Evolutionary conservation across 2,888 invertebrate genomes (phyloP).

Genomic region (Catocala fraxini): DNA sequence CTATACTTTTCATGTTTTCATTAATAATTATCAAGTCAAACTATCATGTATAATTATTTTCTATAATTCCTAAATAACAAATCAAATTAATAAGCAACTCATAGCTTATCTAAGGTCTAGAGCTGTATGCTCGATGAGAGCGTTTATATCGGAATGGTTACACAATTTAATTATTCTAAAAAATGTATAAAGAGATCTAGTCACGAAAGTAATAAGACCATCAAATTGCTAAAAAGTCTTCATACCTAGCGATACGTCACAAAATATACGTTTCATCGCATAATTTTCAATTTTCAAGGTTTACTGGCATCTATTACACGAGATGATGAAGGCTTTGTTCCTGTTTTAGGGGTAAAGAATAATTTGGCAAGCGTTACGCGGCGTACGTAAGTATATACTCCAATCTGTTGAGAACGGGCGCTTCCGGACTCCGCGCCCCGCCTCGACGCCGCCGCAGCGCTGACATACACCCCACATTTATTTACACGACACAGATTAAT

Average conservation of each 20-base stretch:
- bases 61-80: too few species aligned
- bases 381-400: slow-evolving; percentile 53
- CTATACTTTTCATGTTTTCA: too few species aligned
- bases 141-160: too few species aligned
- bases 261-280: slow-evolving; percentile 27
- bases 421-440: slow-evolving; percentile 58
- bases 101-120: too few species aligned
- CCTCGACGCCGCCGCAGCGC: slow-evolving; percentile 57
- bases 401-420: slow-evolving; percentile 63
- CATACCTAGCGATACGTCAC: neutral
- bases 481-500: slow-evolving; percentile 83
- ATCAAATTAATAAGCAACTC: too few species aligned
- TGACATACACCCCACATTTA: slow-evolving; percentile 80
- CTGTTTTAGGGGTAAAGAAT: slow-evolving; percentile 63
- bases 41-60: too few species aligned
- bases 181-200: too few species aligned
- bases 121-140: too few species aligned
- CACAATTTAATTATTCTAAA: too few species aligned
- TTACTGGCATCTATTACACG: slow-evolving; percentile 59
- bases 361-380: slow-evolving; percentile 64
- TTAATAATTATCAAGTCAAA: too few species aligned
- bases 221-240: neutral
- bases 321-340: slow-evolving; percentile 64
- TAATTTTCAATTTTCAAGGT: slow-evolving; percentile 64
- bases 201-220: too few species aligned